Evolutionary conservation across 2,113 vertebrate genomes (phyloP), one percentile per base, ranked within the genome.

Genomic region (Lanius collurio): DNA sequence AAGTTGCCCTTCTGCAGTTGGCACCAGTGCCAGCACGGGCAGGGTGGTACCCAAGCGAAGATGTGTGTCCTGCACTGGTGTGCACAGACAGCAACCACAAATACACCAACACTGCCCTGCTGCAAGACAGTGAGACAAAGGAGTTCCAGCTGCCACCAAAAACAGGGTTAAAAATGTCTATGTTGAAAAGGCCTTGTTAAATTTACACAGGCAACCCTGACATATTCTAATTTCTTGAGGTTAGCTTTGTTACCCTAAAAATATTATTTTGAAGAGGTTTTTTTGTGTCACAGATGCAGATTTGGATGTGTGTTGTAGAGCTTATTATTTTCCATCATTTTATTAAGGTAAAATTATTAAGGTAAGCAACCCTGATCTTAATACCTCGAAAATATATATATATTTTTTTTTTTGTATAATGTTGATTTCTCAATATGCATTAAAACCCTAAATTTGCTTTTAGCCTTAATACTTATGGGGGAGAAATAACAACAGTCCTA

Each of bases 41-140:
- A 0, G 39, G 5, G 87, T 6, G 74, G 78, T 5, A 47, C 31
- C 42, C 55, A 17, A 47, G 60, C 0, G 16, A 37, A 0, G 1
- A 42, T 1, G 8, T 13, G 59, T 73, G 67, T 26, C 63, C 35
- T 10, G 3, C 1, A 3, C 64, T 17, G 50, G 37, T 21, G 63
- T 0, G 31, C 60, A 17, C 46, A 21, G 35, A 46, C 39, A 89
- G 60, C 50, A 46, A 30, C 12, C 31, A 46, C 50, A 18, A 7
- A 26, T 0, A 33, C 6, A 59, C 42, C 83, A 77, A 49, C 28
- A 21, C 53, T 28, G 27, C 46, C n/a, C 15, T 7, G 33, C 41
- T 69, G 55, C 1, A 5, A 0, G 11, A 17, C 7, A 77, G 52
- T 6, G 31, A 52, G 37, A 65, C 70, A 69, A n/a, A 35, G 31